Evolutionary conservation across 2,888 invertebrate species (phyloP).

Genomic region (Phragmatobia fuliginosa): DNA sequence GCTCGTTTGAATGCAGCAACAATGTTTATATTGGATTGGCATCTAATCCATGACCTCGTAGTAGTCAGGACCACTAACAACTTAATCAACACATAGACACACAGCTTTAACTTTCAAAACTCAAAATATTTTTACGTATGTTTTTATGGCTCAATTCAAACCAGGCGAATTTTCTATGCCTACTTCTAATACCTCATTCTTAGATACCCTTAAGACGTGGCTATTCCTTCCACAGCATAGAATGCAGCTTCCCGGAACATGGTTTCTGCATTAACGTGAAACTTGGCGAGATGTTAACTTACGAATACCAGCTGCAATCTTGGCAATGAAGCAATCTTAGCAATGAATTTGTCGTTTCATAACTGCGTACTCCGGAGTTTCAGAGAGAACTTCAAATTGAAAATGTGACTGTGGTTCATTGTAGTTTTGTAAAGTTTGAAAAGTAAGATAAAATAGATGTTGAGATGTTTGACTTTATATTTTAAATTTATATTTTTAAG

Average conservation of each 20-base stretch:
- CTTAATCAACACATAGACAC: too few species aligned
- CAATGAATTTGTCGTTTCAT: background rate
- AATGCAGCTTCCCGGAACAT: background rate
- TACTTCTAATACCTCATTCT: background rate
- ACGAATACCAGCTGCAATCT: background rate
- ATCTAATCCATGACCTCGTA: too few species aligned
- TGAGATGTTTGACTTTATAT: too few species aligned
- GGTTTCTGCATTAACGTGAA: conserved; percentile 7
- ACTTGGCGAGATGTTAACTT: background rate
- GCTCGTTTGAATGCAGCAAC: too few species aligned
- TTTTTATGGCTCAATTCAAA: too few species aligned
- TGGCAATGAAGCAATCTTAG: background rate
- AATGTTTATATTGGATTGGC: too few species aligned
- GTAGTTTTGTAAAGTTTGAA: background rate
- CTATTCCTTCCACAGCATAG: background rate
- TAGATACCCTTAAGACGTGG: background rate
- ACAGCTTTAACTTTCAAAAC: too few species aligned
- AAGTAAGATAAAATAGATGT: too few species aligned
- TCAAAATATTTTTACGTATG: too few species aligned
- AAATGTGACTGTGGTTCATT: background rate
- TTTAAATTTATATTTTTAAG: too few species aligned
- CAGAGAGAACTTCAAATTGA: background rate
- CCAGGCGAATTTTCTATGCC: too few species aligned
- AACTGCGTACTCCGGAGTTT: background rate
- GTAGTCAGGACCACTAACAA: too few species aligned